phyloP scores from a whole-genome alignment of 2,888 invertebrate genomes.

The Volucella inanis region DNA sequence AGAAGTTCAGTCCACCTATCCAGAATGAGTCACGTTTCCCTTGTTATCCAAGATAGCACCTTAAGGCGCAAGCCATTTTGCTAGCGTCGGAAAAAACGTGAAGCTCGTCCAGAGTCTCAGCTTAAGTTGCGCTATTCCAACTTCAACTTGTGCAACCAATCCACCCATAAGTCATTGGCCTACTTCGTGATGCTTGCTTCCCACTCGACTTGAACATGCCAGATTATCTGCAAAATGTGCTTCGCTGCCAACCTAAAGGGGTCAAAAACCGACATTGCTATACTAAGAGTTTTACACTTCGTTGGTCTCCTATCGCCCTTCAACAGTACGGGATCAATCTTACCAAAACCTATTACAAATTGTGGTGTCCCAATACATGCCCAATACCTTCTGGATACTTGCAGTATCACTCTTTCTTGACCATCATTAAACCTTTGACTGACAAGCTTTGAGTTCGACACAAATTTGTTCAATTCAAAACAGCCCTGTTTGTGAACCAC shows the following conservation, averaged over 20 bases:
- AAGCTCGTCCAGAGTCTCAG: conserved; percentile 18
- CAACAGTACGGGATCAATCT: conserved; percentile 24
- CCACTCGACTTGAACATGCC: no score
- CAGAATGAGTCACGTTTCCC: no score
- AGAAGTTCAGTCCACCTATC: no score
- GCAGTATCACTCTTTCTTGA: conserved; percentile 26
- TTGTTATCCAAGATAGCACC: conserved; percentile 53
- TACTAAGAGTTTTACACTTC: conserved; percentile 63
- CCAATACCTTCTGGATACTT: conserved; percentile 65
- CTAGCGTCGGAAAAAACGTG: conserved; percentile 62
- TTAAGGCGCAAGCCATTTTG: conserved; percentile 3
- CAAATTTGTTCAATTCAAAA: no score
- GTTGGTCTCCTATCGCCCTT: no score
- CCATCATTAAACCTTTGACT: neutral
- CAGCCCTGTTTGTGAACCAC: conserved; percentile 11
- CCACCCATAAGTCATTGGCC: conserved; percentile 14
- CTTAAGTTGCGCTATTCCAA: conserved; percentile 8
- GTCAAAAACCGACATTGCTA: conserved; percentile 69
- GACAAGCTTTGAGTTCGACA: conserved; percentile 28
- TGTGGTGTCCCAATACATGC: conserved; percentile 69
- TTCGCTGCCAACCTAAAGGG: no score
- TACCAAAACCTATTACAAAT: conserved; percentile 28
- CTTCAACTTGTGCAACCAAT: conserved; percentile 19
- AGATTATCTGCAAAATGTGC: no score
- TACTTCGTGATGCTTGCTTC: no score